Evolutionary conservation across 1,140 invertebrate species (phyloP).

Genomic region (Elymnias hypermnestra): DNA sequence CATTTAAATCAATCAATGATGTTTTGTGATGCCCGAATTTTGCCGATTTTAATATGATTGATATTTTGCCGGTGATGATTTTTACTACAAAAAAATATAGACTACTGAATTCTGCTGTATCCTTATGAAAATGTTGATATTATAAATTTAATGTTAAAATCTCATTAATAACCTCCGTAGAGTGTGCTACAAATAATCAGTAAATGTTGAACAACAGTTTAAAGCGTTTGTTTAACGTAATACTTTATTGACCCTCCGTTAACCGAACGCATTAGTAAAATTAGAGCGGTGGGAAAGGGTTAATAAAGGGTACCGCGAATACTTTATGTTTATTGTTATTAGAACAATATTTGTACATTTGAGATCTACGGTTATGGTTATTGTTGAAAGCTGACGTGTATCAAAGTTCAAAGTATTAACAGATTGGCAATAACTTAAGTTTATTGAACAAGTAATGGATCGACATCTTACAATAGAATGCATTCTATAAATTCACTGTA

Average conservation of each 20-base stretch:
- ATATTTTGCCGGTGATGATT: too few species aligned
- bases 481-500: too few species aligned
- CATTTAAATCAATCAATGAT: too few species aligned
- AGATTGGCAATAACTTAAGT: conserved; percentile 7
- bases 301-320: conserved; percentile 39
- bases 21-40: too few species aligned
- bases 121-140: too few species aligned
- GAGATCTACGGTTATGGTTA: conserved; percentile 69
- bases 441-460: neutral
- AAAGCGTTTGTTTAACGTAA: conserved; percentile 55
- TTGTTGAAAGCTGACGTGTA: conserved; percentile 27
- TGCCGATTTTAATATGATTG: too few species aligned
- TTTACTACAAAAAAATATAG: too few species aligned
- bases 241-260: conserved; percentile 54
- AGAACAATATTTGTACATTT: conserved; percentile 71
- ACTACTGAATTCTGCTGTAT: too few species aligned
- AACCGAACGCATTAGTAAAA: conserved; percentile 68
- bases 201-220: conserved; percentile 53
- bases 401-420: conserved; percentile 7
- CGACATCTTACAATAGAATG: neutral
- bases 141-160: too few species aligned
- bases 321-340: conserved; percentile 74
- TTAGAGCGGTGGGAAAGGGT: conserved; percentile 74
- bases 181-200: conserved; percentile 45
- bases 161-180: too few species aligned